Evolutionary conservation across 2,797 vertebrate species (phyloP).

Genomic region (Onychomys arenicola): DNA sequence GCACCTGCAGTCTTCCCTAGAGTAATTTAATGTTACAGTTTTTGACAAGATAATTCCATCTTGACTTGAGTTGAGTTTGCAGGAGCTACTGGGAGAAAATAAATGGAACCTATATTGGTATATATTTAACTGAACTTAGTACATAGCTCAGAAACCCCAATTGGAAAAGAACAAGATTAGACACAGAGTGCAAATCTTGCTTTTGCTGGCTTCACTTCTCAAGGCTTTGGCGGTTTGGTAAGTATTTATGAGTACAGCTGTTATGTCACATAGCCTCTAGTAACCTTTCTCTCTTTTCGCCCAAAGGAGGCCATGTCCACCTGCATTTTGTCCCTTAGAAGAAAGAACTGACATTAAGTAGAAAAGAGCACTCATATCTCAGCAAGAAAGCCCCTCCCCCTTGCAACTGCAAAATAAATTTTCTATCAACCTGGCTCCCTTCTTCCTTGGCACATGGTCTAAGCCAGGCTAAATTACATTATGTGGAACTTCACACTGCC

Average conservation of each 20-base stretch:
- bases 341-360: neutral
- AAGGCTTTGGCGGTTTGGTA: neutral
- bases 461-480: neutral
- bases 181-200: fast-evolving
- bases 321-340: neutral
- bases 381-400: neutral
- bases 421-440: neutral
- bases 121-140: neutral
- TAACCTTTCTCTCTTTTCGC: neutral
- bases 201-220: neutral
- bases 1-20: slow-evolving; percentile 60
- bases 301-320: neutral
- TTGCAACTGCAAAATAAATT: neutral
- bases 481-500: neutral
- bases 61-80: slow-evolving; percentile 55
- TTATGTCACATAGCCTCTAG: neutral
- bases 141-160: neutral
- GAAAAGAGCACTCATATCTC: neutral
- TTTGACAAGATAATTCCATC: slow-evolving; percentile 75
- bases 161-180: neutral
- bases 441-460: neutral
- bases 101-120: neutral
- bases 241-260: neutral
- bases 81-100: slow-evolving; percentile 27
- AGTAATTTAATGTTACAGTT: slow-evolving; percentile 69